Base-by-base conservation (phyloP, 2,888 invertebrate species). In the Drosophila buzzatii region DNA sequence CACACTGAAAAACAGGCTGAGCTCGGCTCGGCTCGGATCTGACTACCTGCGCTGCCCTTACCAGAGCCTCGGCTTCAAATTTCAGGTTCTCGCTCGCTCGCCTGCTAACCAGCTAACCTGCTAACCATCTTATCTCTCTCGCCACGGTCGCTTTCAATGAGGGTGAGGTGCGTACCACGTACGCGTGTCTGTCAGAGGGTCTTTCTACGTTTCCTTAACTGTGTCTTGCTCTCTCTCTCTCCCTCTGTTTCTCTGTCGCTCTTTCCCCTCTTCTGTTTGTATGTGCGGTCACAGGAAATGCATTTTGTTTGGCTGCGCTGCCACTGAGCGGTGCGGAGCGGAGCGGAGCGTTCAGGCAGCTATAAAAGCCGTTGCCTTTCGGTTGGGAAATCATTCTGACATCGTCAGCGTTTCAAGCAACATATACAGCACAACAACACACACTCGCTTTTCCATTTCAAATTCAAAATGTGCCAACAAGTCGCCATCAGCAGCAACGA, bases 381-480 rank as follows among this genome's bases (percentile, higher is more conserved):
- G 65, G 60, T 85, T 89, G 76, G 73, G 69, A 82, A 86, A 90
- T 91, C 92, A 92, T 92, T 92, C 92, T 90, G 88, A 90, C 86
- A 79, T 85, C 85, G 91, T 90, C 91, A 82, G 82, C 84, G 85
- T 85, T 80, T 74, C 81, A 77, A 89, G 85, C 75, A 88, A 84
- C 85, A 90, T n/a, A 41, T 73, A 72, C 57, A 57, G 55, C 66
- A 77, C 64, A 83, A 87, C 20, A 61, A 16, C 27, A 44, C 31
- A 45, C 64, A 70, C 44, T 60, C 70, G 55, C 72, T 73, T 78
- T 70, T 75, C 67, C 61, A 76, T 55, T 65, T 72, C 63, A 37
- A 58, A 64, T 57, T 55, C 51, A 57, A 86, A 82, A 92, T 92
- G 92, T 92, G 91, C 81, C 92, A 92, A 81, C 91, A 92, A 91